Evolutionary conservation across 2,797 vertebrate species (phyloP).

Genomic region (Gymnodraco acuticeps): DNA sequence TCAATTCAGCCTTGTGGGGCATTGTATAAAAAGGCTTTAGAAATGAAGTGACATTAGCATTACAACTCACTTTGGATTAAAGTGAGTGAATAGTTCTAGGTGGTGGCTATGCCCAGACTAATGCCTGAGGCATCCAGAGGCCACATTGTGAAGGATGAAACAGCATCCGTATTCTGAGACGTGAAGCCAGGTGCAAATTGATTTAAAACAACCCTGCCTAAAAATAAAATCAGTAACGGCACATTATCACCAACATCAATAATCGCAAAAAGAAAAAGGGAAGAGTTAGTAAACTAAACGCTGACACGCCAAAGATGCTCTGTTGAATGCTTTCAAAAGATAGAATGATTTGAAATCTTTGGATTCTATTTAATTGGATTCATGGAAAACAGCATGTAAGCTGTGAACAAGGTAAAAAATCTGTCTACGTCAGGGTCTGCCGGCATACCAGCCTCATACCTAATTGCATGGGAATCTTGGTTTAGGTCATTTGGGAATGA

Average conservation of each 20-base stretch:
- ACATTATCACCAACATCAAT: background rate
- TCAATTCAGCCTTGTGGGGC: background rate
- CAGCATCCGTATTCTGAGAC: background rate
- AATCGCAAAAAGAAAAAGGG: background rate
- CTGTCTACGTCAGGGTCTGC: no score
- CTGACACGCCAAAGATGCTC: background rate
- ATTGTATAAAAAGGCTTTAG: background rate
- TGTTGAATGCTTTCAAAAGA: background rate
- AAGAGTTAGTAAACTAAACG: no score
- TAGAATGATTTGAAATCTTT: background rate
- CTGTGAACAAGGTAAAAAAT: background rate
- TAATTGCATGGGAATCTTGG: background rate
- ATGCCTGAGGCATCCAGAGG: conserved; percentile 9
- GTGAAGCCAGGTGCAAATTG: background rate
- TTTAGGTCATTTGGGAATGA: background rate
- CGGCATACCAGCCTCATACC: no score
- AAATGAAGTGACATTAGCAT: background rate
- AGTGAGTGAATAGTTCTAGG: conserved; percentile 12
- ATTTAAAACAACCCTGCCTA: background rate
- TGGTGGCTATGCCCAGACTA: background rate
- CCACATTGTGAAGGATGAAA: conserved; percentile 15
- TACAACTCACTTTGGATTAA: conserved; percentile 11
- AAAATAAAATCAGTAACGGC: conserved; percentile 1
- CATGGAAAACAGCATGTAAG: background rate
- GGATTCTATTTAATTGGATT: background rate